Base-by-base conservation (phyloP, 2,888 invertebrate species). In the Oxyscelio sp. region DNA sequence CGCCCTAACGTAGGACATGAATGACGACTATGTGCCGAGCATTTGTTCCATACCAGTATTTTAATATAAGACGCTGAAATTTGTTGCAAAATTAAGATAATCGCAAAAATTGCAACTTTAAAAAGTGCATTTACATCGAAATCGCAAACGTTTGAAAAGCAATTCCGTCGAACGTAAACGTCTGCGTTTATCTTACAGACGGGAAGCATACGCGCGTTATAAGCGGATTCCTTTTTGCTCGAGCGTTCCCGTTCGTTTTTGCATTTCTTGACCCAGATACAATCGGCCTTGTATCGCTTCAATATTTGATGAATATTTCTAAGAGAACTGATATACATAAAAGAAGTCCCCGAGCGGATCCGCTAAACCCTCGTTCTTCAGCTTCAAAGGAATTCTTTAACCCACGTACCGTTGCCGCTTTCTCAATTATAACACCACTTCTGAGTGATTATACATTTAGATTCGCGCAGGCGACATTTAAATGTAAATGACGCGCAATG, bases 221-320 rank as follows among this genome's bases (percentile, higher is more conserved):
- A 68, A 74, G 70, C 70, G 13, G 31, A 80, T 66, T 73, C 59
- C 54, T 52, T 71, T 40, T 74, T 59, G 59, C 81, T 61, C 61
- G 31, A 27, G 27, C 43, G 9, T 63, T 78, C 50, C 52, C 45
- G 66, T 73, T 83, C 27, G 50, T 68, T 74, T 78, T 66, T 52
- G 78, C 78, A 68, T 83, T 78, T 83, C 83, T 78, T 83, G 83
- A 78, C 83, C 83, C 61, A 78, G 78, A 71, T 83, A 71, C 59
- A 73, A 70, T 43, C 68, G 63, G 48, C 63, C 78, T 79, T 63
- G 79, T 40, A 65, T 63, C 48, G 50, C 48, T 48, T 71, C 31
- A 71, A 78, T 78, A 56, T 66, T 78, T 83, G 54, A 83, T 83
- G 83, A 78, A 77, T 82, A 82, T 75, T 82, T 77, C 77, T 70